phyloP scores from a whole-genome alignment of 2,113 vertebrate species.

The Grallaria varia region DNA sequence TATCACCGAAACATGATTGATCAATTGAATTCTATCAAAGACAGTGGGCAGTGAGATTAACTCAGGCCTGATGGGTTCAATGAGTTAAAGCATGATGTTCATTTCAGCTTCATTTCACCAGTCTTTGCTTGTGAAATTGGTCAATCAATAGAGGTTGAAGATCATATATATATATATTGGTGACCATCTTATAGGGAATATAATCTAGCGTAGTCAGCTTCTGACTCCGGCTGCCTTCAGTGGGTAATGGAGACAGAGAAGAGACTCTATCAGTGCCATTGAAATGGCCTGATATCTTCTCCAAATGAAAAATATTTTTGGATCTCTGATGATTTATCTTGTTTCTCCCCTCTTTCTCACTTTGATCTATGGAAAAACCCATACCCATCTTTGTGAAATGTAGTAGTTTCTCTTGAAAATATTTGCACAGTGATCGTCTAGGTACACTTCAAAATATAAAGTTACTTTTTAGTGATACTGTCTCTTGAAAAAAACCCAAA shows the following conservation, averaged over 20 bases:
- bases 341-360: constrained; percentile 64
- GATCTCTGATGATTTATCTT: constrained; percentile 82
- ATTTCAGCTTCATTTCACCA: constrained; percentile 95
- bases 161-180: constrained; percentile 87
- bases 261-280: constrained; percentile 81
- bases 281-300: constrained; percentile 83
- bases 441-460: constrained; percentile 59
- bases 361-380: constrained; percentile 73
- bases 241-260: constrained; percentile 81
- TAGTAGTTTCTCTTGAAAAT: constrained; percentile 87
- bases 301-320: constrained; percentile 90
- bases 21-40: constrained; percentile 99
- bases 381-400: constrained; percentile 80
- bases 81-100: constrained; percentile 98
- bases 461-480: constrained; percentile 51
- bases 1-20: constrained; percentile 99
- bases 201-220: constrained; percentile 79
- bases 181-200: constrained; percentile 84
- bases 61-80: constrained; percentile 97
- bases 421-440: constrained; percentile 78
- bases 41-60: constrained; percentile 98
- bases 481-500: constrained; percentile 26
- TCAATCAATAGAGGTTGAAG: constrained; percentile 95
- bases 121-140: constrained; percentile 93
- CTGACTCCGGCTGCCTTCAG: constrained; percentile 74